Evolutionary conservation across 37 sponge, comb jelly and placozoan species (phyloP).

Genomic region (Chondrilla cf. caribensis): DNA sequence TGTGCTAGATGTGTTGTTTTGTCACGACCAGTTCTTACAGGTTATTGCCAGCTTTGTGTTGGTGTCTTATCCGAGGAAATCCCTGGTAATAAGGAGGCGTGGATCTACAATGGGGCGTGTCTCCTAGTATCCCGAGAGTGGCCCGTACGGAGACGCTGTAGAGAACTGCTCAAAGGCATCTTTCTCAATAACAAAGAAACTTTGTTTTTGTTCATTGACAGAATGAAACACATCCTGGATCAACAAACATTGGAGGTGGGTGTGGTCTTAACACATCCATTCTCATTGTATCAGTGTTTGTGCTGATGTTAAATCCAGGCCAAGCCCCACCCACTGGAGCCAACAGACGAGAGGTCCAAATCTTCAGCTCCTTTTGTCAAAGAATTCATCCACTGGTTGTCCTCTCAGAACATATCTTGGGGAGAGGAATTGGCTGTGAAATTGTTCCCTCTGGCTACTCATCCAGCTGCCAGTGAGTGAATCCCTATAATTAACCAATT

Average conservation of each 20-base stretch:
- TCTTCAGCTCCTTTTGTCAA: background rate
- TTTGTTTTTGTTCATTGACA: background rate
- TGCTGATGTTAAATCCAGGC: too few relatives aligned
- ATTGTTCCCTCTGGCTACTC: slow-evolving; percentile 39
- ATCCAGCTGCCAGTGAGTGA: slow-evolving; percentile 49
- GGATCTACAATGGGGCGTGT: background rate
- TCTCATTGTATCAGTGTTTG: too few relatives aligned
- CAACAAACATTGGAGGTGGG: too few relatives aligned
- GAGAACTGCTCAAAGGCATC: background rate
- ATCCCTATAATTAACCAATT: background rate
- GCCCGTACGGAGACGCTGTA: background rate
- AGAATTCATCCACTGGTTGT: slow-evolving; percentile 25
- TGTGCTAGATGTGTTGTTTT: too few relatives aligned
- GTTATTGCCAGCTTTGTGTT: background rate
- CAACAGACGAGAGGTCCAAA: too few relatives aligned
- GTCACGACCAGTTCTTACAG: background rate
- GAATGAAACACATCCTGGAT: background rate
- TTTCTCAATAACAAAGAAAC: background rate
- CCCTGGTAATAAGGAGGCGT: background rate
- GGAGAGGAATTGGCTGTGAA: slow-evolving; percentile 40
- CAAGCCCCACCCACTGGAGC: too few relatives aligned
- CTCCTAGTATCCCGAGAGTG: background rate
- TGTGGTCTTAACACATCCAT: too few relatives aligned
- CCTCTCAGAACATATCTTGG: slow-evolving; percentile 29
- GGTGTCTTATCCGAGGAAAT: background rate